Percentiles rank a stretch among this genome's conserved stretches.
phyloP scores from a whole-genome alignment of 2,113 vertebrate species.

The Rhea americana region DNA sequence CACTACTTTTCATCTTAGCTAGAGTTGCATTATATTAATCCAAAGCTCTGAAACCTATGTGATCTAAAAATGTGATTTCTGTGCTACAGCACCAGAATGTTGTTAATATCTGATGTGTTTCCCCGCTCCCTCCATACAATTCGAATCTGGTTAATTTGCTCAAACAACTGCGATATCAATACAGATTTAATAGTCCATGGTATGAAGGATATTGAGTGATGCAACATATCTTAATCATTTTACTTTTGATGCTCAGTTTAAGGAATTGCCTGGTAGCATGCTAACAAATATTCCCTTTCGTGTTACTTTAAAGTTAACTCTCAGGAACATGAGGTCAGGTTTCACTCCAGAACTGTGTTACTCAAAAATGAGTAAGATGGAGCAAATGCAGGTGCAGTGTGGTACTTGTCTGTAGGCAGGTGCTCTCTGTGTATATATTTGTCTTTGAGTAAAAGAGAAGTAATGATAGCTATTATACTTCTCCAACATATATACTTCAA shows the following conservation, averaged over 20 bases:
- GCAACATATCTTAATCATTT: background rate
- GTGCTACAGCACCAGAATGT: background rate
- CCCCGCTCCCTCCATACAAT: background rate
- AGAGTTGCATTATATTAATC: background rate
- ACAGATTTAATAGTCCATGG: background rate
- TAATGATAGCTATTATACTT: background rate
- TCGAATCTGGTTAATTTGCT: background rate
- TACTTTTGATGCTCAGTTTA: background rate
- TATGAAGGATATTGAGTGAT: background rate
- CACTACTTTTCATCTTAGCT: background rate
- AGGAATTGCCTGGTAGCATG: background rate
- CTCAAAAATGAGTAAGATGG: background rate
- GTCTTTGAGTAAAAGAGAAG: background rate
- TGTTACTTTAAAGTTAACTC: background rate
- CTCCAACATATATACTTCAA: too few species aligned
- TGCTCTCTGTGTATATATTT: background rate
- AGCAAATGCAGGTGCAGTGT: background rate
- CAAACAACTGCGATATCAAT: background rate
- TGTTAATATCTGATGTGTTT: background rate
- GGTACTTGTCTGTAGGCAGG: background rate
- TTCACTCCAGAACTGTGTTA: background rate
- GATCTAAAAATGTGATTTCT: background rate
- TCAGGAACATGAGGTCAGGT: background rate
- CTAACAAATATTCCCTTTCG: background rate
- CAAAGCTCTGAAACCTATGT: background rate